Evolutionary conservation across 2,888 invertebrate genomes (phyloP).

Genomic region (Eupithecia subumbrata): DNA sequence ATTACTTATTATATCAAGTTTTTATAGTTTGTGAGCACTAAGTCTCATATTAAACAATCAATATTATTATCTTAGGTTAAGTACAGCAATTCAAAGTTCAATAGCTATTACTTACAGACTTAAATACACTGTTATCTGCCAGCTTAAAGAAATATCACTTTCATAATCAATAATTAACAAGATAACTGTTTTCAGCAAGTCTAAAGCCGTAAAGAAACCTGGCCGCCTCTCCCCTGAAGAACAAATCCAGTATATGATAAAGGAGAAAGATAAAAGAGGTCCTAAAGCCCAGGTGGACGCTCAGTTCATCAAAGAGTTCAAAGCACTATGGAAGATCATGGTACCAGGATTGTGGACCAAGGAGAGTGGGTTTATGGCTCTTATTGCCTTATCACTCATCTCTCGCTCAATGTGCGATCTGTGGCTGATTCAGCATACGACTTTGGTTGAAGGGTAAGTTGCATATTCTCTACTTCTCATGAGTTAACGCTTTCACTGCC

Average conservation of each 20-base stretch:
- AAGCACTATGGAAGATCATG: constrained; percentile 87
- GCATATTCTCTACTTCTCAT: background rate
- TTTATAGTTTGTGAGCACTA: background rate
- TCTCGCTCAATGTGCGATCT: constrained; percentile 97
- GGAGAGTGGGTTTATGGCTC: constrained; percentile 88
- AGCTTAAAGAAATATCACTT: background rate
- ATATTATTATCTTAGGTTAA: constrained; percentile 3
- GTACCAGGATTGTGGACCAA: constrained; percentile 91
- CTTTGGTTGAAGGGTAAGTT: constrained; percentile 93
- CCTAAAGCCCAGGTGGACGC: constrained; percentile 91
- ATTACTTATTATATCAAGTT: background rate
- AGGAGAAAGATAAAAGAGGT: constrained; percentile 85
- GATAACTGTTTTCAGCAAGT: constrained; percentile 43
- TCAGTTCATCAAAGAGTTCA: constrained; percentile 88
- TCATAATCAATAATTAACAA: background rate
- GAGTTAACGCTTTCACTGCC: background rate
- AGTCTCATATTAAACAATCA: background rate
- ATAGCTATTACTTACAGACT: background rate
- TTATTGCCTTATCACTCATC: constrained; percentile 92
- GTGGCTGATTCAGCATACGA: constrained; percentile 98
- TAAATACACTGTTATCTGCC: background rate
- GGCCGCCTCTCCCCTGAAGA: constrained; percentile 82
- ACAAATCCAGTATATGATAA: constrained; percentile 91
- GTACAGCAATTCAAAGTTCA: background rate
- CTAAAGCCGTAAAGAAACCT: constrained; percentile 53